Conservation (phyloP, 2,797 vertebrate species). For the Sebastiscus albofasciatus region DNA sequence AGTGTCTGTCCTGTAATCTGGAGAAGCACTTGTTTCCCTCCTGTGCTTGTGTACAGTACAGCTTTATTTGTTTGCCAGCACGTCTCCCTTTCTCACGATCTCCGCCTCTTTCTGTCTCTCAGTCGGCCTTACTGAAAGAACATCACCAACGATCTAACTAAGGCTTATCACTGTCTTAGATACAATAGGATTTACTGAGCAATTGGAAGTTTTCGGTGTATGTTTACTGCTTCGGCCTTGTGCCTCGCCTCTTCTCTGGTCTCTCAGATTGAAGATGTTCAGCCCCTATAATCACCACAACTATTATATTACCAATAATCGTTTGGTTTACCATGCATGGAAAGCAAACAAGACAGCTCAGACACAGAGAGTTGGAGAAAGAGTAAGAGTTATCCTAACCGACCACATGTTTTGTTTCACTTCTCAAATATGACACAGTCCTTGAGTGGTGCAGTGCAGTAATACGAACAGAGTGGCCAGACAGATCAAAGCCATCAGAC, state of each 20-base stretch:
- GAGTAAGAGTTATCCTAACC: slow-evolving; percentile 43
- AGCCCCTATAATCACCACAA: not conserved
- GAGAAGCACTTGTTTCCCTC: slow-evolving; percentile 48
- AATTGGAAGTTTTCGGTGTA: not conserved
- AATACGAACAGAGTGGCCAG: slow-evolving; percentile 64
- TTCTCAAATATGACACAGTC: slow-evolving; percentile 70
- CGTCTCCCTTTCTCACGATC: not conserved
- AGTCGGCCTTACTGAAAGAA: slow-evolving; percentile 27
- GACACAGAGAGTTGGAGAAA: slow-evolving; percentile 19
- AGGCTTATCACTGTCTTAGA: slow-evolving; percentile 20
- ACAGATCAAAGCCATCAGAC: slow-evolving; percentile 72
- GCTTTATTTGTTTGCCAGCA: slow-evolving; percentile 27
- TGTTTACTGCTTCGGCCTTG: not conserved
- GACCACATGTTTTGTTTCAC: slow-evolving; percentile 74
- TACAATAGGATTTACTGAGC: slow-evolving; percentile 15
- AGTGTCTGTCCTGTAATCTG: slow-evolving; percentile 71
- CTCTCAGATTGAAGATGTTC: slow-evolving; percentile 23
- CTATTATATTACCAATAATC: slow-evolving; percentile 35
- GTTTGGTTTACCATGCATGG: slow-evolving; percentile 43
- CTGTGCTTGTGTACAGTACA: slow-evolving; percentile 2
- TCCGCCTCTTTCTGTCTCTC: not conserved
- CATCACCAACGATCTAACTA: slow-evolving; percentile 34
- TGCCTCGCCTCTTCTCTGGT: slow-evolving; percentile 11
- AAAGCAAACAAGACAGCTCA: slow-evolving; percentile 31
- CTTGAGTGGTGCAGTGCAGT: slow-evolving; percentile 49